Conservation (phyloP, 2,113 vertebrate species). For the Elgaria multicarinata region DNA sequence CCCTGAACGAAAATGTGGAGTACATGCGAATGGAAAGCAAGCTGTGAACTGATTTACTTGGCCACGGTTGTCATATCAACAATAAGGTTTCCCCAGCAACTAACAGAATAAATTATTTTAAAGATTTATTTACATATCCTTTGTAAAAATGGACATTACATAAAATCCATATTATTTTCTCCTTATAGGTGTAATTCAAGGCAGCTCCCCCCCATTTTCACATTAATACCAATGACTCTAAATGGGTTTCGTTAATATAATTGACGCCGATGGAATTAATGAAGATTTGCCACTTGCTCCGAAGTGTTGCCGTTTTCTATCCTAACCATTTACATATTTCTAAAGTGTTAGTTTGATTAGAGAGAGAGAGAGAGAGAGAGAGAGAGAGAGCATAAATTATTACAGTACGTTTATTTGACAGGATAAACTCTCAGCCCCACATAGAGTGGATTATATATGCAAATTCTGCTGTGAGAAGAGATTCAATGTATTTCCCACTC, state of each 20-base stretch:
- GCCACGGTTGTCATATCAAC: conserved; percentile 81
- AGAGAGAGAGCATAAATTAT: conserved; percentile 11
- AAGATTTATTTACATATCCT: conserved; percentile 73
- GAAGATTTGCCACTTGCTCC: conserved; percentile 60
- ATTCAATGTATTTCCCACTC: conserved; percentile 3
- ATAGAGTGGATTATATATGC: conserved; percentile 1
- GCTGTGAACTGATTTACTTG: conserved; percentile 71
- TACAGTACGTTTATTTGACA: background rate
- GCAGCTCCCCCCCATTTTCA: conserved; percentile 60
- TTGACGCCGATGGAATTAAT: conserved; percentile 63
- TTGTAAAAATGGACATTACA: conserved; percentile 69
- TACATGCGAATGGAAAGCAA: conserved; percentile 59
- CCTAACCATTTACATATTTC: conserved; percentile 40
- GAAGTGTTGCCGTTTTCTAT: conserved; percentile 50
- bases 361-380: background rate
- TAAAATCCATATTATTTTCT: conserved; percentile 40
- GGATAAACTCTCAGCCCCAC: conserved; percentile 6
- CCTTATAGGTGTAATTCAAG: conserved; percentile 67
- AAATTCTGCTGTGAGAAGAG: background rate
- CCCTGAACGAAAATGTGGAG: conserved; percentile 51
- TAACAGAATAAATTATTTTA: conserved; percentile 74
- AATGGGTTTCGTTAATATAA: conserved; percentile 66
- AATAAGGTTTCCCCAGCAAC: conserved; percentile 80
- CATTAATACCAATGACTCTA: conserved; percentile 67
- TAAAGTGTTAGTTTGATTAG: conserved; percentile 52